These are phyloP conservation scores for Petroica traversi DNA, from an alignment of 2,113 vertebrate genomes.

Conservation along the genomic window DNA sequence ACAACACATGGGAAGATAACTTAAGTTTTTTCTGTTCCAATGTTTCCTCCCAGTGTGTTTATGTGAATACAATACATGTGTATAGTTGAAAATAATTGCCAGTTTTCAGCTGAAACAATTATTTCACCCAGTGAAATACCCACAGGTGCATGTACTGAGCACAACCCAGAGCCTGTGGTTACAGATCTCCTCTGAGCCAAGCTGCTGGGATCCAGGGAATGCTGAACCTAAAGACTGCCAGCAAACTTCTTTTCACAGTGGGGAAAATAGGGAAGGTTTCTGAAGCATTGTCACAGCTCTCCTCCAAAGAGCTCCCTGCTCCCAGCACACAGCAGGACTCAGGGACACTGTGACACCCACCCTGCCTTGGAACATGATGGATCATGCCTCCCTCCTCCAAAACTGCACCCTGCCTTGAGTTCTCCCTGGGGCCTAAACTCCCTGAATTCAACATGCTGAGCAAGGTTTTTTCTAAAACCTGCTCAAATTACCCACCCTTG, in stretches of 20 bases:
- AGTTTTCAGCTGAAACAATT: conserved; percentile 1
- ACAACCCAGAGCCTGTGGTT: neutral
- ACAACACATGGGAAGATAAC: neutral
- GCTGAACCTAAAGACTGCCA: neutral
- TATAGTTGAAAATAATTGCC: conserved; percentile 20
- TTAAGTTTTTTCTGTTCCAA: neutral
- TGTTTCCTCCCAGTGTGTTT: neutral
- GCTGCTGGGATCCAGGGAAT: neutral
- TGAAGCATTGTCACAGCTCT: neutral
- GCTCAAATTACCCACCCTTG: neutral
- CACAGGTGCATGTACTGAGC: neutral
- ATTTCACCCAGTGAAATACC: neutral
- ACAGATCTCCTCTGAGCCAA: neutral
- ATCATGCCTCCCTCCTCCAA: neutral
- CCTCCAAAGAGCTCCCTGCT: neutral
- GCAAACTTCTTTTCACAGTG: neutral
- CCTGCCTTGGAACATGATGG: neutral
- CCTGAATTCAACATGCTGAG: neutral
- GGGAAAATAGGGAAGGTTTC: neutral
- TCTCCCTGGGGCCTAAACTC: neutral
- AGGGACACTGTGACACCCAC: neutral
- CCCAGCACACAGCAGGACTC: neutral
- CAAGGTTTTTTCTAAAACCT: neutral
- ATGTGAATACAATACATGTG: neutral
- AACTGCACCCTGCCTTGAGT: neutral